Conservation (phyloP, 2,113 vertebrate genomes). For the Ranitomeya imitator region DNA sequence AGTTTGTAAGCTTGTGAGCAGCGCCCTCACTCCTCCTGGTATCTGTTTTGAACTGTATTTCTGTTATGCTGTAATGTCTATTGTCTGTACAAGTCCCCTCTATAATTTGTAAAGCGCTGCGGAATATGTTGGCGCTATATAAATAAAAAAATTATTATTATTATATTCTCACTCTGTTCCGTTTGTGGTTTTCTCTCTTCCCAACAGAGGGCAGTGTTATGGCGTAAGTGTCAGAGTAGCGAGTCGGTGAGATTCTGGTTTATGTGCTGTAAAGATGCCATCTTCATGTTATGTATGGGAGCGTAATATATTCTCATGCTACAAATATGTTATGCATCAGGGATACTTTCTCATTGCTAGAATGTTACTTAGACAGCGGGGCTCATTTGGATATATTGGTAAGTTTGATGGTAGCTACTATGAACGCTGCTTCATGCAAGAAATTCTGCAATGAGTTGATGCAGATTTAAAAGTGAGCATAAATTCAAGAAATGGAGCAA, state of each 20-base stretch:
- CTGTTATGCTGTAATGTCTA: no score
- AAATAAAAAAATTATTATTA: no score
- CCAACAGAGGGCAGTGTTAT: slow-evolving; percentile 46
- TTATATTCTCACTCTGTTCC: neutral
- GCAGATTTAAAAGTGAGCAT: neutral
- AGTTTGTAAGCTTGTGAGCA: no score
- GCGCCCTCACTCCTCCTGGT: no score
- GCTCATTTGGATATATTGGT: neutral
- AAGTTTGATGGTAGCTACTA: neutral
- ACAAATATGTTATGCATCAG: neutral
- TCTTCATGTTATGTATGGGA: neutral
- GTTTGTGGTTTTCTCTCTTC: neutral
- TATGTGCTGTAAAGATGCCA: neutral
- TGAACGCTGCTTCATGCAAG: neutral
- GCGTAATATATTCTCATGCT: neutral
- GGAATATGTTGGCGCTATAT: no score
- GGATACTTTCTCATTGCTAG: neutral
- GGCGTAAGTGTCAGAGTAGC: neutral
- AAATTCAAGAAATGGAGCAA: neutral
- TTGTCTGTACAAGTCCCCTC: no score
- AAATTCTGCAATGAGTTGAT: neutral
- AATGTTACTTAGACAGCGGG: neutral
- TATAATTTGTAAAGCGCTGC: no score
- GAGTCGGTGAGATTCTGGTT: neutral
- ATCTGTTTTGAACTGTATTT: no score